These are phyloP conservation scores for Metacarcinus magister DNA, from an alignment of 2,888 invertebrate genomes.

Conservation along the genomic window DNA sequence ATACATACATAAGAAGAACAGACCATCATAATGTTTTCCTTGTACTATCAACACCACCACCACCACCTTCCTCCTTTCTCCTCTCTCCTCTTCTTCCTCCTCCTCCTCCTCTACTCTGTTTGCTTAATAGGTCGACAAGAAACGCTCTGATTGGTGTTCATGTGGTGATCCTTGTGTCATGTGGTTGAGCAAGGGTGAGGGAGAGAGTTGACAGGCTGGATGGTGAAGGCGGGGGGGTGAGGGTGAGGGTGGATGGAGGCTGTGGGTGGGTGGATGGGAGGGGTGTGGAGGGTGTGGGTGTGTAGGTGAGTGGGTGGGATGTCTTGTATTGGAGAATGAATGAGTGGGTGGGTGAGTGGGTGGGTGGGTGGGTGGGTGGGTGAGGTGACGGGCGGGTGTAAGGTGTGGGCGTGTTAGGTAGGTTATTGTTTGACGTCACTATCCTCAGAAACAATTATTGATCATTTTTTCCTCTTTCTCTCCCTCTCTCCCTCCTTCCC, in stretches of 20 bases:
- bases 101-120: neutral
- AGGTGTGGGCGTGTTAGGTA: neutral
- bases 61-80: neutral
- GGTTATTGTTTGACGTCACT: neutral
- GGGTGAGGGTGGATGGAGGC: neutral
- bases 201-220: neutral
- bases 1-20: no score
- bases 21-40: neutral
- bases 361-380: neutral
- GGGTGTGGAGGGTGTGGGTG: neutral
- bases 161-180: neutral
- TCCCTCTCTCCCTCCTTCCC: neutral
- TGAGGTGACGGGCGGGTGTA: neutral
- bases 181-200: neutral
- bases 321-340: neutral
- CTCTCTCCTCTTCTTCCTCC: neutral
- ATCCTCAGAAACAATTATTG: neutral
- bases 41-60: neutral
- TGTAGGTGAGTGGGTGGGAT: neutral
- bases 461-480: neutral
- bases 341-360: neutral
- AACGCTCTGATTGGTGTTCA: neutral
- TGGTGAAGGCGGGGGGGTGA: neutral
- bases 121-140: neutral
- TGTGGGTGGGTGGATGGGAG: neutral